A percentile compares a stretch with the other conserved stretches of the same genome.
Evolutionary conservation across 30 jellyfish, hydroid and myxozoan species (phyloP).

Genomic region (Cassiopea xamachana): DNA sequence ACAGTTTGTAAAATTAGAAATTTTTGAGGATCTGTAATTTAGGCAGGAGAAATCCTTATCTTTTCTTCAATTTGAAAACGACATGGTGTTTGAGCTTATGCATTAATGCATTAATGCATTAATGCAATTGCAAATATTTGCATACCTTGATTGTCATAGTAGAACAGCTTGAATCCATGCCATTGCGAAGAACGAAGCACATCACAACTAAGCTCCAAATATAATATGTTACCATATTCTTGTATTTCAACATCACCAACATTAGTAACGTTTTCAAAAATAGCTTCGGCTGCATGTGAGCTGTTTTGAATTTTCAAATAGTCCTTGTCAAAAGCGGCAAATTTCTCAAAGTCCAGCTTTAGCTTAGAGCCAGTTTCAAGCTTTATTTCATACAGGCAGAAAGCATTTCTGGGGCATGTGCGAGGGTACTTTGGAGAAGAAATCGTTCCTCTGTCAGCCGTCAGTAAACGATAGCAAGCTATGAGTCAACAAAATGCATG

Average conservation of each 20-base stretch:
- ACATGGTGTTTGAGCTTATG: too few relatives aligned
- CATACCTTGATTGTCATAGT: background rate
- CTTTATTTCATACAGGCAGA: background rate
- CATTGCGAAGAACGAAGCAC: background rate
- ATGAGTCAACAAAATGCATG: background rate
- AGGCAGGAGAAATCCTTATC: too few relatives aligned
- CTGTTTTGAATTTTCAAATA: background rate
- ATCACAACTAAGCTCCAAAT: background rate
- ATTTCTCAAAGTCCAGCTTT: background rate
- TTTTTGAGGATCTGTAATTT: too few relatives aligned
- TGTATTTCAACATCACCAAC: background rate
- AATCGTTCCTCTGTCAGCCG: background rate
- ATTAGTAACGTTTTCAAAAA: background rate
- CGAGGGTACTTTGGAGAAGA: background rate
- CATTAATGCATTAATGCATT: too few relatives aligned
- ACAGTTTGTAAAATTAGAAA: too few relatives aligned
- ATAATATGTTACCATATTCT: background rate
- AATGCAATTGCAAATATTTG: too few relatives aligned
- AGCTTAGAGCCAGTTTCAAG: background rate
- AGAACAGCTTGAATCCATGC: background rate
- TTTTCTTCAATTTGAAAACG: too few relatives aligned
- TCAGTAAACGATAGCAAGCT: background rate
- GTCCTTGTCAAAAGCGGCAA: background rate
- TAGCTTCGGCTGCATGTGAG: background rate
- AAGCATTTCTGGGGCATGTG: background rate